Conservation (phyloP, 2,888 invertebrate species). For the Agrochola litura region DNA sequence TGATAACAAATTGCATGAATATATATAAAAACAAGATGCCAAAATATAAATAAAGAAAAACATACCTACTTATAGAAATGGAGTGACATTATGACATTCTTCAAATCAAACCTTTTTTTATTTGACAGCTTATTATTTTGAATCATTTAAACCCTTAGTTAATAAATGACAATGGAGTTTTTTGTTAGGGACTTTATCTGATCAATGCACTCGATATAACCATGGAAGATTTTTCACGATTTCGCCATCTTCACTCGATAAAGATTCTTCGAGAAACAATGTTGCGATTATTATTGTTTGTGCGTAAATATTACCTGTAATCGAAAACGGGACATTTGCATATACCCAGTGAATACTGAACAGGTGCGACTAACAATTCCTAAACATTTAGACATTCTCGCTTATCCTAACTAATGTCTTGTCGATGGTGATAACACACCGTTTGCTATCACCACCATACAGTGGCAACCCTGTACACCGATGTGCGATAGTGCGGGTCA, state of each 20-base stretch:
- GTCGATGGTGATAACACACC: constrained; percentile 15
- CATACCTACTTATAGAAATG: too few relatives aligned
- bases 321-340: constrained; percentile 3
- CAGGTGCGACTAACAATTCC: constrained; percentile 1
- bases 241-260: background rate
- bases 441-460: constrained; percentile 21
- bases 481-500: constrained; percentile 77
- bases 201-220: background rate
- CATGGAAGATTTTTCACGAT: background rate
- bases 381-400: constrained; percentile 2
- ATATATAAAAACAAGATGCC: too few relatives aligned
- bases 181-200: background rate
- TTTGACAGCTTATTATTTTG: background rate
- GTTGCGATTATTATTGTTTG: background rate
- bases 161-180: background rate
- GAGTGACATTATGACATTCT: too few relatives aligned
- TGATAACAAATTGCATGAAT: too few relatives aligned
- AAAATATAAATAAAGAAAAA: too few relatives aligned
- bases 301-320: background rate
- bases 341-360: background rate
- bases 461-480: constrained; percentile 68
- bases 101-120: too few relatives aligned
- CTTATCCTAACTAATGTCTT: constrained; percentile 1
- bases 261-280: background rate
- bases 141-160: background rate